Conservation (phyloP, 37 sponge, comb jelly and placozoan genomes). For the Oopsacas minuta region DNA sequence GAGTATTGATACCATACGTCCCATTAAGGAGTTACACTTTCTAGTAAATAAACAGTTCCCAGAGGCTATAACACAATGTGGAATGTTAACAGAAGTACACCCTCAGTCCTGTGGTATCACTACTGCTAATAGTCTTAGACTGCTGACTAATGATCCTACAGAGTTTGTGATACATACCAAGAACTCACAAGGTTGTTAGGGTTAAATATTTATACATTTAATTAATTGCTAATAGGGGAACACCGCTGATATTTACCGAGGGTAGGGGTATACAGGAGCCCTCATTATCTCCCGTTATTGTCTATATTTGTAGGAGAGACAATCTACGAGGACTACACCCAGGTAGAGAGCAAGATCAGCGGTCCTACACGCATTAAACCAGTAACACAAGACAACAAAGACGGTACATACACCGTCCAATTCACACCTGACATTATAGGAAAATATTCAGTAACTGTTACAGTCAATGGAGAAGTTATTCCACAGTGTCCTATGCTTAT, state of each 20-base stretch:
- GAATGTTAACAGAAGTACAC: not conserved
- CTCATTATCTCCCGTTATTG: no score
- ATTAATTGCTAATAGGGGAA: no score
- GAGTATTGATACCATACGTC: not conserved
- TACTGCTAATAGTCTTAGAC: not conserved
- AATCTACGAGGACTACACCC: conserved; percentile 12
- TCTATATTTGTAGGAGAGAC: not conserved
- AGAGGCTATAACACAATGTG: not conserved
- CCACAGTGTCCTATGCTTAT: not conserved
- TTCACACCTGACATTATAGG: conserved; percentile 8
- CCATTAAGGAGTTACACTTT: not conserved
- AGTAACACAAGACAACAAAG: not conserved
- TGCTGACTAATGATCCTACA: not conserved
- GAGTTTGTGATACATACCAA: not conserved
- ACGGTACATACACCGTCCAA: not conserved
- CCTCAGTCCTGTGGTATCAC: not conserved
- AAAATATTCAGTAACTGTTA: not conserved
- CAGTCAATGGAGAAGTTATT: not conserved
- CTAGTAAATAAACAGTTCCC: conserved; percentile 13
- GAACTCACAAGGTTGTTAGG: not conserved
- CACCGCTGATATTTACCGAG: no score
- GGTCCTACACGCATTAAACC: not conserved
- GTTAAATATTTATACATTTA: no score
- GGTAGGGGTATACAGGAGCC: no score
- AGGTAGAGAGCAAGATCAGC: not conserved